Percentiles rank a stretch among this genome's conserved stretches.
These are phyloP conservation scores for Anseranas semipalmata DNA, from an alignment of 2,113 vertebrate species.

Conservation along the genomic window DNA sequence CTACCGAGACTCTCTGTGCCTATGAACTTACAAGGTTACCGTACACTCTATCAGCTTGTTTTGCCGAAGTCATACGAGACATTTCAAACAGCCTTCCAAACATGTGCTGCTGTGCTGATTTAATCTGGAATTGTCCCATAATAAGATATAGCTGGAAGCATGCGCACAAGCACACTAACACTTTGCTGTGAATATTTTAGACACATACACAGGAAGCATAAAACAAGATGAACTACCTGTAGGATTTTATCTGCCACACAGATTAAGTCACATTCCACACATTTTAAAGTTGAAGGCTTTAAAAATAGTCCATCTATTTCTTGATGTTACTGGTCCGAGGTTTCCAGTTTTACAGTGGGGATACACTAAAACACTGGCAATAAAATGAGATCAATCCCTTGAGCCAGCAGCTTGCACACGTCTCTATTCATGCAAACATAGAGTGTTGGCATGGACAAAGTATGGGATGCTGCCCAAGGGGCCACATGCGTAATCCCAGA, in stretches of 20 bases:
- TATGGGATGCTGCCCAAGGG: not conserved
- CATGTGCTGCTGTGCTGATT: not conserved
- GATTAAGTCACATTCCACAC: not conserved
- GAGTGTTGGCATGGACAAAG: accelerated
- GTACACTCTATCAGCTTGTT: slow-evolving; percentile 66
- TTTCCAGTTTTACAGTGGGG: not conserved
- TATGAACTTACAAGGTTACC: slow-evolving; percentile 60
- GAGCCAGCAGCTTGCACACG: not conserved
- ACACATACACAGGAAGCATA: not conserved
- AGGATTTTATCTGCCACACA: not conserved
- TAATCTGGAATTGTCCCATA: slow-evolving; percentile 12
- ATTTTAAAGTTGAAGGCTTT: not conserved
- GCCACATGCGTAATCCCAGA: accelerated
- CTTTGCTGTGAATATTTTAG: not conserved
- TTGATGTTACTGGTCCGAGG: not conserved
- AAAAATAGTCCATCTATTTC: not conserved
- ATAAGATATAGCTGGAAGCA: not conserved
- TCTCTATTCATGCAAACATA: not conserved
- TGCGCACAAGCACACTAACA: accelerated
- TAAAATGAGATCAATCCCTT: not conserved
- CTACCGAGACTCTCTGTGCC: slow-evolving; percentile 53
- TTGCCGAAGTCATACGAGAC: slow-evolving; percentile 72
- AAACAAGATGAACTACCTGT: not conserved
- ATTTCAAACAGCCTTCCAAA: slow-evolving; percentile 73
- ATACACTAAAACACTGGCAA: not conserved